phyloP scores from a whole-genome alignment of 2,797 vertebrate genomes.

The Sebastolobus altivelis region DNA sequence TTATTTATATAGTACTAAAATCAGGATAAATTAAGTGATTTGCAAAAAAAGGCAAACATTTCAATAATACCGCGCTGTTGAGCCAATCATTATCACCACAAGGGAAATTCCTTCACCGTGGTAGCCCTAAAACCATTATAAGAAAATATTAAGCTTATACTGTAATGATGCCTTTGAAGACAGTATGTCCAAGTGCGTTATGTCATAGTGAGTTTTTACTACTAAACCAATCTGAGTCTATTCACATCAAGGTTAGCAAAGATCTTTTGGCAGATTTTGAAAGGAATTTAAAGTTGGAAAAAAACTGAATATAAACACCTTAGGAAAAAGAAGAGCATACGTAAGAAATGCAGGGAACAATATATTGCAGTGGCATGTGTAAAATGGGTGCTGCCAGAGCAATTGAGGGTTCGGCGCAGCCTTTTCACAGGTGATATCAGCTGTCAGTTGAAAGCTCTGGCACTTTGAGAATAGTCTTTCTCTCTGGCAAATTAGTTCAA shows the following conservation, averaged over 20 bases:
- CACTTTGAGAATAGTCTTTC: slow-evolving; percentile 47
- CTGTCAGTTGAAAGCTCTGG: slow-evolving; percentile 41
- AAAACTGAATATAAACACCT: not conserved
- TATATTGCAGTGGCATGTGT: slow-evolving; percentile 15
- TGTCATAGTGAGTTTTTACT: slow-evolving; percentile 4
- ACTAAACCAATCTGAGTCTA: not conserved
- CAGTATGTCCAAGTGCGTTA: not conserved
- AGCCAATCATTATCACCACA: too few species aligned
- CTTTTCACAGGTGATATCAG: slow-evolving; percentile 45
- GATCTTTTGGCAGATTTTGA: not conserved
- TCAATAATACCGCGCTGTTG: too few species aligned
- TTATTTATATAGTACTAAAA: too few species aligned
- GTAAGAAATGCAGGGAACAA: not conserved
- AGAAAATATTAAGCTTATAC: not conserved
- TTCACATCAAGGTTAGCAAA: not conserved
- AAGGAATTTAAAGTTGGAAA: slow-evolving; percentile 7
- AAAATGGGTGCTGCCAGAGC: slow-evolving; percentile 35
- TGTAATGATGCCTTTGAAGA: not conserved
- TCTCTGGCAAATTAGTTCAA: slow-evolving; percentile 59
- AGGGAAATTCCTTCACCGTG: too few species aligned
- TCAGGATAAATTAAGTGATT: too few species aligned
- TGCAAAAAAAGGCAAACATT: too few species aligned
- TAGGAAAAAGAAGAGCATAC: slow-evolving; percentile 13
- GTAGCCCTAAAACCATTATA: not conserved
- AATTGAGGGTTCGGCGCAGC: not conserved